phyloP scores from a whole-genome alignment of 2,888 invertebrate genomes.

The Ypsolopha scabrella region DNA sequence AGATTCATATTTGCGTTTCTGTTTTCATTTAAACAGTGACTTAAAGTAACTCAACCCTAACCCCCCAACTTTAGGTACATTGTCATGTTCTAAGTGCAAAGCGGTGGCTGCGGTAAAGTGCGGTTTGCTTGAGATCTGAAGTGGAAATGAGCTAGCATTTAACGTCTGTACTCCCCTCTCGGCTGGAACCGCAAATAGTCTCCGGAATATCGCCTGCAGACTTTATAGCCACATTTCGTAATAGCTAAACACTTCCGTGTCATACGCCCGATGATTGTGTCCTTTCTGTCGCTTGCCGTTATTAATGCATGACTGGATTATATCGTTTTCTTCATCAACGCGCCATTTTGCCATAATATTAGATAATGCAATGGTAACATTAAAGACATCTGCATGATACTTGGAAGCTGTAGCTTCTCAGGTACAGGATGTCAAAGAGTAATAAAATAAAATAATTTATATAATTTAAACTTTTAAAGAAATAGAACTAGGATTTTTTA shows the following conservation, averaged over 20 bases:
- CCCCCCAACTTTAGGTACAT: not conserved
- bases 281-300: not conserved
- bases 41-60: not conserved
- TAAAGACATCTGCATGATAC: no score
- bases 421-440: no score
- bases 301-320: not conserved
- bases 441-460: no score
- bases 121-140: constrained; percentile 44
- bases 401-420: no score
- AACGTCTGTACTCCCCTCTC: constrained; percentile 34
- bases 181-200: constrained; percentile 49
- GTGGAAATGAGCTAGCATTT: constrained; percentile 52
- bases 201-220: constrained; percentile 23
- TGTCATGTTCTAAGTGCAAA: constrained; percentile 18
- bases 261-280: constrained; percentile 1
- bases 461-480: no score
- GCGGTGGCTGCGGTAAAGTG: constrained; percentile 22
- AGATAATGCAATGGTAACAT: no score
- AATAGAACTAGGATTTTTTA: no score
- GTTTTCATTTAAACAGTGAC: not conserved
- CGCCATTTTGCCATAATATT: no score
- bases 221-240: constrained; percentile 35
- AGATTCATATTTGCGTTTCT: not conserved
- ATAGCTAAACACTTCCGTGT: constrained; percentile 32
- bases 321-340: not conserved